Evolutionary conservation across 1,140 invertebrate species (phyloP).

Genomic region (Zaprionus capensis): DNA sequence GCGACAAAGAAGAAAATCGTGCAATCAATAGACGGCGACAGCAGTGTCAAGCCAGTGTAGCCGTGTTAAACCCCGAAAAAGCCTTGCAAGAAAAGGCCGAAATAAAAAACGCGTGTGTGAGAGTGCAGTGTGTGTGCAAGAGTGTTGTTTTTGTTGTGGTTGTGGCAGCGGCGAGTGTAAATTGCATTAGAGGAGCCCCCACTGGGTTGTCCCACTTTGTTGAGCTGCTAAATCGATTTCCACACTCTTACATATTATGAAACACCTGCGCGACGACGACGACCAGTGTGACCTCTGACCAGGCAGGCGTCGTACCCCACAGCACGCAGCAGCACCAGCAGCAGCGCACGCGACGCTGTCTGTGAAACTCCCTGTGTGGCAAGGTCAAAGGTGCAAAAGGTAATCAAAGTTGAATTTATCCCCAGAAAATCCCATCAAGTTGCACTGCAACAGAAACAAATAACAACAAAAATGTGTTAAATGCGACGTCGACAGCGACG

Average conservation of each 20-base stretch:
- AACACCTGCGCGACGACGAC: constrained; percentile 43
- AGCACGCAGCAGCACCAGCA: neutral
- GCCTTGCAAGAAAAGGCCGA: constrained; percentile 3
- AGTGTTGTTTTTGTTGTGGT: neutral
- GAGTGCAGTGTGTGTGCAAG: constrained; percentile 8
- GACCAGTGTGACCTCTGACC: constrained; percentile 32
- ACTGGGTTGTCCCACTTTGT: constrained; percentile 37
- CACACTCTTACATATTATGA: constrained; percentile 43
- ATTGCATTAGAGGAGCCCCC: constrained; percentile 54
- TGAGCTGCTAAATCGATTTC: constrained; percentile 46
- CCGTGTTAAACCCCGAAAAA: constrained; percentile 18
- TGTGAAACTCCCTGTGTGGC: neutral
- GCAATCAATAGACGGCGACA: constrained; percentile 28
- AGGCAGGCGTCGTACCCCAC: constrained; percentile 21
- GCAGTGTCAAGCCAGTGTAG: constrained; percentile 20
- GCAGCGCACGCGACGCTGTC: constrained; percentile 6
- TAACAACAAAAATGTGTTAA: constrained; percentile 24
- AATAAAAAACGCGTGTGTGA: constrained; percentile 5
- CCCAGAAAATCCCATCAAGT: neutral
- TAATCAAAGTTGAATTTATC: constrained; percentile 31
- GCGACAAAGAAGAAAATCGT: constrained; percentile 19
- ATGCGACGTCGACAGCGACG: constrained; percentile 5
- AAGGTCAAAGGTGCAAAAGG: constrained; percentile 21
- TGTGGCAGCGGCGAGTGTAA: constrained; percentile 42
- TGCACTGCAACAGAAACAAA: constrained; percentile 10